phyloP scores from a whole-genome alignment of 2,797 vertebrate species.

The Gila robusta region DNA sequence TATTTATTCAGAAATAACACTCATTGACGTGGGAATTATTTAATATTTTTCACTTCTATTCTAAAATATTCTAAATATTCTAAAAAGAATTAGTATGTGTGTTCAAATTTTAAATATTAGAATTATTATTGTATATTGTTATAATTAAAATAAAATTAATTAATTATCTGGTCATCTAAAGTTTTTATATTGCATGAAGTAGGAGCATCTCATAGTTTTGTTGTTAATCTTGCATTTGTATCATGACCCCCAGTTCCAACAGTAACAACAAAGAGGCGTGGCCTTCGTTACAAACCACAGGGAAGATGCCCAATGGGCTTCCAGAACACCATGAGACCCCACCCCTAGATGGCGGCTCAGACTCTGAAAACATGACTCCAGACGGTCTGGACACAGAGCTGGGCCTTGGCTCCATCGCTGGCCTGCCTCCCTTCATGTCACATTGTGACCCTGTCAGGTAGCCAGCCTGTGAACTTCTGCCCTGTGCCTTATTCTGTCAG shows the following conservation, averaged over 20 bases:
- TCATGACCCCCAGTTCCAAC: slow-evolving; percentile 76
- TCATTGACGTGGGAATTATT: not conserved
- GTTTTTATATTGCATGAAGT: not conserved
- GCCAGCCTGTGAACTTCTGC: not conserved
- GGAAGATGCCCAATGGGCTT: slow-evolving; percentile 87
- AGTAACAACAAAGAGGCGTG: slow-evolving; percentile 87
- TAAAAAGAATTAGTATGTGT: not conserved
- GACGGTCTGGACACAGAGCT: slow-evolving; percentile 88
- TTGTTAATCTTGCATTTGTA: not conserved
- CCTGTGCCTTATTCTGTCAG: not conserved
- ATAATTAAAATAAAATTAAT: not conserved
- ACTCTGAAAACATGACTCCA: slow-evolving; percentile 88
- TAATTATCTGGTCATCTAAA: not conserved
- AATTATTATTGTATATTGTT: not conserved
- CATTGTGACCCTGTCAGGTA: slow-evolving; percentile 84
- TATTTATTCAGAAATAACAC: not conserved
- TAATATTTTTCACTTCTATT: not conserved
- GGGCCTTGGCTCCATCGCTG: slow-evolving; percentile 82
- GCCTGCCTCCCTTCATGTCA: slow-evolving; percentile 83
- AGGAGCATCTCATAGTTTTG: not conserved
- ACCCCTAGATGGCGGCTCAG: slow-evolving; percentile 83
- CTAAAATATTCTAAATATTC: not conserved
- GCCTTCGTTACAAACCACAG: slow-evolving; percentile 85
- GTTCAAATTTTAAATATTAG: not conserved
- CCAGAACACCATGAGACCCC: slow-evolving; percentile 89